Conservation (phyloP, 1,140 invertebrate genomes). For the Bemisia tabaci region DNA sequence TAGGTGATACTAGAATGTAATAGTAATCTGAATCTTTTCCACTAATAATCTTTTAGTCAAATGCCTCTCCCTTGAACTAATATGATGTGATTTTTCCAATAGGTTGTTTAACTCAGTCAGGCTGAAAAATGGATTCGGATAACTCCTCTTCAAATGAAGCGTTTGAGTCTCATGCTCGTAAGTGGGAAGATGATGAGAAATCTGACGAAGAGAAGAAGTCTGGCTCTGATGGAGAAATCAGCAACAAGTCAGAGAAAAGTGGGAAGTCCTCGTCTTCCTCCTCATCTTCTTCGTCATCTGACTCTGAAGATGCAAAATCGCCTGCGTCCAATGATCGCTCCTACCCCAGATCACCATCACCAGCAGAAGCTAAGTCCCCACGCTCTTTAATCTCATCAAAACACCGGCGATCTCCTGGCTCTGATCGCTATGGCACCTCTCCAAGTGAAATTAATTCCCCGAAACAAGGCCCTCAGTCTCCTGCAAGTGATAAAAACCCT, state of each 20-base stretch:
- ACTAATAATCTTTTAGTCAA: too few species aligned
- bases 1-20: too few species aligned
- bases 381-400: not conserved
- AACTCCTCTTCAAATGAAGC: not conserved
- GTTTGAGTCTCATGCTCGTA: not conserved
- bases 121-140: not conserved
- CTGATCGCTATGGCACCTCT: not conserved
- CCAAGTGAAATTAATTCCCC: not conserved
- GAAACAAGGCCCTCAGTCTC: not conserved
- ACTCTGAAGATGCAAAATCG: not conserved
- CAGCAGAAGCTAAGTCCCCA: not conserved
- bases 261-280: not conserved
- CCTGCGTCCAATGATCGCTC: not conserved
- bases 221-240: not conserved
- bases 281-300: not conserved
- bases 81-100: too few species aligned
- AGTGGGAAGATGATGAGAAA: not conserved
- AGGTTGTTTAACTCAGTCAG: not conserved
- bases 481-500: not conserved
- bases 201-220: not conserved
- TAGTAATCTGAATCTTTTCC: too few species aligned
- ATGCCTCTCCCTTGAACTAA: too few species aligned
- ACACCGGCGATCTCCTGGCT: not conserved
- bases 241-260: not conserved
- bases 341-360: not conserved